These are phyloP conservation scores for Heterotis niloticus DNA, from an alignment of 2,113 vertebrate species.

Conservation along the genomic window DNA sequence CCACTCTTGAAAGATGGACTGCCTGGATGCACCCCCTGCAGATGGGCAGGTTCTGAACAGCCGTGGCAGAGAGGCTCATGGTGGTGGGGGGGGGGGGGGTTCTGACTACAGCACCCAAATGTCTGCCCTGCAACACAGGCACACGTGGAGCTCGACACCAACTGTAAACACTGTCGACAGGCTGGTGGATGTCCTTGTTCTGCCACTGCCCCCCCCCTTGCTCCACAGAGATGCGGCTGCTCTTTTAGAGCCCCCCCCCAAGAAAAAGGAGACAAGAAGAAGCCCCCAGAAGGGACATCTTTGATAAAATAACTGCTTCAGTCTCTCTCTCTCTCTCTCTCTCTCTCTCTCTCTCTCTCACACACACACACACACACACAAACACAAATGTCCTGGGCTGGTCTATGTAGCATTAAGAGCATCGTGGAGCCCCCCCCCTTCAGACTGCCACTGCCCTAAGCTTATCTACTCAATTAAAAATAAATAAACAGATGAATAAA, in stretches of 20 bases:
- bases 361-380: not conserved
- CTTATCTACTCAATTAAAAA: not conserved
- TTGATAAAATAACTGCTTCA: constrained; percentile 38
- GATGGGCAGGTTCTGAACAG: not conserved
- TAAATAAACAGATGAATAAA: constrained; percentile 1
- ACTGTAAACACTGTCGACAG: constrained; percentile 19
- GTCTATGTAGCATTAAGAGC: not conserved
- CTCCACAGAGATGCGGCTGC: not conserved
- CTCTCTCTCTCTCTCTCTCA: not conserved
- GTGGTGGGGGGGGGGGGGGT: not conserved
- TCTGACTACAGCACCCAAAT: not conserved
- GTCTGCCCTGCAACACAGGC: not conserved
- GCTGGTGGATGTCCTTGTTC: not conserved
- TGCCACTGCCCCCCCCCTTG: not conserved
- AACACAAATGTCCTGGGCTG: not conserved
- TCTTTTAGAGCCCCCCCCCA: constrained; percentile 51
- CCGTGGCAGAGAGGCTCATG: not conserved
- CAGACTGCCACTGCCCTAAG: not conserved
- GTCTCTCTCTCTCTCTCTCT: not conserved
- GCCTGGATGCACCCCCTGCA: not conserved
- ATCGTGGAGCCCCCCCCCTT: not conserved
- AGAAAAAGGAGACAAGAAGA: constrained; percentile 57
- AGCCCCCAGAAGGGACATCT: constrained; percentile 51
- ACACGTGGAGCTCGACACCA: not conserved
- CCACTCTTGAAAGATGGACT: not conserved